A percentile compares a stretch with the other conserved stretches of the same genome.
Evolutionary conservation across 2,113 vertebrate genomes (phyloP).

Genomic region (Mesoclemmys tuberculata): DNA sequence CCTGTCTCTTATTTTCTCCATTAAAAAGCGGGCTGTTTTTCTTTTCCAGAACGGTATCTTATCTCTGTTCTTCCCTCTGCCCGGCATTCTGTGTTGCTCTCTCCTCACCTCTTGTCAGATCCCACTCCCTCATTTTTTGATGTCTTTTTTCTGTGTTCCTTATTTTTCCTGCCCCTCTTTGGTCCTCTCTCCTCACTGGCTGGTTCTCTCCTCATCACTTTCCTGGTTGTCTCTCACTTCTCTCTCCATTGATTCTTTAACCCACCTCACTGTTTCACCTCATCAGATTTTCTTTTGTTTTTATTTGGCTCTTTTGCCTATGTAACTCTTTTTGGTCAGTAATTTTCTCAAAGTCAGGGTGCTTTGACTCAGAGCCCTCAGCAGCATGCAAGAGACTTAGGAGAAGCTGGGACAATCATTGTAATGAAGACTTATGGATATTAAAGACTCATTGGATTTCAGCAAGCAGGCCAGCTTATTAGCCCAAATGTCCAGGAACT

Average conservation of each 20-base stretch:
- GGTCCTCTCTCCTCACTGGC: neutral
- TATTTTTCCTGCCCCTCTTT: neutral
- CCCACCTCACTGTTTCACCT: neutral
- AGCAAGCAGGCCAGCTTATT: neutral
- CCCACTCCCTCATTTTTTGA: too few relatives aligned
- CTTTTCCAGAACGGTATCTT: neutral
- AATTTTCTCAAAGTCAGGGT: neutral
- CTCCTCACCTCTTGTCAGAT: neutral
- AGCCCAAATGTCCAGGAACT: neutral
- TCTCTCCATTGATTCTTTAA: neutral
- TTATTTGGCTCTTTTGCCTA: neutral
- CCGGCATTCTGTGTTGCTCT: neutral
- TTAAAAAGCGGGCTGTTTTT: neutral
- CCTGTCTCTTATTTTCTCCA: neutral
- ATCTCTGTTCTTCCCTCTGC: neutral
- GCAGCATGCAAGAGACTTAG: neutral
- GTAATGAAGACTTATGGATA: neutral
- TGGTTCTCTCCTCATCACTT: neutral
- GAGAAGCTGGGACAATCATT: neutral
- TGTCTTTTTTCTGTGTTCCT: neutral
- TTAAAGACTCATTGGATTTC: neutral
- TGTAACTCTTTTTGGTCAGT: neutral
- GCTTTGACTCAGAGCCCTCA: neutral
- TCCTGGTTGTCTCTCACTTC: neutral
- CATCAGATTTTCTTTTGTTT: neutral